These are phyloP conservation scores for Steinernema feltiae DNA, from an alignment of 1,140 invertebrate genomes.

Conservation along the genomic window DNA sequence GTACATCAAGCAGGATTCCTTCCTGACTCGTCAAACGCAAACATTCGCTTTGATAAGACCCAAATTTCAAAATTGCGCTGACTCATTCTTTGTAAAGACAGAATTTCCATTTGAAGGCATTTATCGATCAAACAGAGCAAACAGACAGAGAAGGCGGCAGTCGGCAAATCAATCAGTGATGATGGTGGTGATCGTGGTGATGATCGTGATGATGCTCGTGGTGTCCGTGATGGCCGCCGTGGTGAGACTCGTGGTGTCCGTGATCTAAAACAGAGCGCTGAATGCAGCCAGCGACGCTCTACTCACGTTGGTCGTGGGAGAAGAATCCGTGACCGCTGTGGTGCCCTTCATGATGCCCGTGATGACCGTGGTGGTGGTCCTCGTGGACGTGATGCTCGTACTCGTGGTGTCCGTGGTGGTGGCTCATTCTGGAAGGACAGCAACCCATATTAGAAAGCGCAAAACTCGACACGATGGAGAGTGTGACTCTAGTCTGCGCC, in stretches of 20 bases:
- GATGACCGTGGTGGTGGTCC: slow-evolving; percentile 1
- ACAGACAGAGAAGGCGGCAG: too few species aligned
- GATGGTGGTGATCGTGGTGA: slow-evolving; percentile 14
- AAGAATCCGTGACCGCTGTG: background rate
- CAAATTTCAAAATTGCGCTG: too few species aligned
- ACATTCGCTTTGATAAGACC: too few species aligned
- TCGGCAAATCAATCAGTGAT: slow-evolving; percentile 6
- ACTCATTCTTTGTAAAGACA: too few species aligned
- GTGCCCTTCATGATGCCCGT: slow-evolving; percentile 15
- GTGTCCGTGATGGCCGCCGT: background rate
- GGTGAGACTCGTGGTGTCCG: background rate
- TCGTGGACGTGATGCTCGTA: slow-evolving; percentile 12
- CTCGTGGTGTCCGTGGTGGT: slow-evolving; percentile 14
- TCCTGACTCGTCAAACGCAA: too few species aligned
- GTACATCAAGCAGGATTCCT: too few species aligned
- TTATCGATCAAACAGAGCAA: background rate
- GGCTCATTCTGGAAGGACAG: background rate
- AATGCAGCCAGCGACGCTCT: too few species aligned
- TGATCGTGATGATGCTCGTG: background rate
- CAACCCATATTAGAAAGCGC: background rate
- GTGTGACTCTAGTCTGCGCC: background rate
- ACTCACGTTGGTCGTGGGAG: background rate
- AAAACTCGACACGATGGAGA: background rate
- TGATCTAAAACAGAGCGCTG: background rate
- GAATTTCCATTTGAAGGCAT: too few species aligned